A percentile compares a stretch with the other conserved stretches of the same genome.
Conservation (phyloP, 2,113 vertebrate genomes). For the Actenoides hombroni region DNA sequence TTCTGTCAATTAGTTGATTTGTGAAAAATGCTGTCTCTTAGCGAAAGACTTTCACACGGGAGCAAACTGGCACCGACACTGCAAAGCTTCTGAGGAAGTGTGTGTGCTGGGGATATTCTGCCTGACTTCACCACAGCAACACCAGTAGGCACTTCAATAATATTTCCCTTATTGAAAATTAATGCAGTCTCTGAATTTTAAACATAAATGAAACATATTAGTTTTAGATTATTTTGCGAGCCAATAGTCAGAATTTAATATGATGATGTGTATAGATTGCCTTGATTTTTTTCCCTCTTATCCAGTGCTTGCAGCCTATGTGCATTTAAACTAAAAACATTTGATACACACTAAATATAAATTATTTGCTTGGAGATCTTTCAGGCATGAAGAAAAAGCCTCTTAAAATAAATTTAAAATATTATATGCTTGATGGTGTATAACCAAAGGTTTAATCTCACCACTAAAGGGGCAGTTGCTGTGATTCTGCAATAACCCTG, state of each 20-base stretch:
- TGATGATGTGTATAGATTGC: constrained; percentile 69
- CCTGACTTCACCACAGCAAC: constrained; percentile 28
- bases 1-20: background rate
- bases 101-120: background rate
- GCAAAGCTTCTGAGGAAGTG: background rate
- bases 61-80: background rate
- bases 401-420: constrained; percentile 84
- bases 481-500: constrained; percentile 76
- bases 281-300: constrained; percentile 68
- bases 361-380: constrained; percentile 78
- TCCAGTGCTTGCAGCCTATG: constrained; percentile 72
- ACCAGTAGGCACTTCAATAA: constrained; percentile 50
- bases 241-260: constrained; percentile 75
- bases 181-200: constrained; percentile 73
- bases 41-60: background rate
- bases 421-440: constrained; percentile 81
- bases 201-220: constrained; percentile 70
- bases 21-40: background rate
- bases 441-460: constrained; percentile 80
- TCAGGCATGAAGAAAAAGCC: constrained; percentile 81
- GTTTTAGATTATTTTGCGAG: constrained; percentile 68
- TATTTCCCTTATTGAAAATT: constrained; percentile 71
- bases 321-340: constrained; percentile 76
- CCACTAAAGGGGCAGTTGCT: constrained; percentile 75
- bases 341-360: constrained; percentile 77